A percentile compares a stretch with the other conserved stretches of the same genome.
Conservation (phyloP, 2,888 invertebrate species). For the Scaptodrosophila latifasciaeformis region DNA sequence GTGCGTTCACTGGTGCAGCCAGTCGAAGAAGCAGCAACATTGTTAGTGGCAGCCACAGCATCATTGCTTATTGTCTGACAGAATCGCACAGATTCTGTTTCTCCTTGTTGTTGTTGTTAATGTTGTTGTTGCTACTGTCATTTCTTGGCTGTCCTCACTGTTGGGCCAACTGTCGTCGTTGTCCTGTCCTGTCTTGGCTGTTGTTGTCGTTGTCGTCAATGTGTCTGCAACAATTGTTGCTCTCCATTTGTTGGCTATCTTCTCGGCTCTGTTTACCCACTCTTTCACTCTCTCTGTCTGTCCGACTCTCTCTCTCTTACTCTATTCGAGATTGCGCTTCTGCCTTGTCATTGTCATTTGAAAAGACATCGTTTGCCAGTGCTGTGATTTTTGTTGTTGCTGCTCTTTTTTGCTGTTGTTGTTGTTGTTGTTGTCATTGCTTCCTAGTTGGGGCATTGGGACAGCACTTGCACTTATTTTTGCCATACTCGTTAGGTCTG, state of each 20-base stretch:
- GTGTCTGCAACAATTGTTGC: constrained; percentile 69
- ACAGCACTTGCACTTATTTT: constrained; percentile 62
- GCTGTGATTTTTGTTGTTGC: constrained; percentile 49
- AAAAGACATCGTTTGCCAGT: constrained; percentile 47
- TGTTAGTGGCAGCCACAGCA: neutral
- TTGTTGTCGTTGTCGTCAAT: constrained; percentile 53
- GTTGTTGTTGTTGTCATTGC: constrained; percentile 12
- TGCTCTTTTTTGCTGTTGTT: constrained; percentile 1
- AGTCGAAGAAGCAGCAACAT: constrained; percentile 23
- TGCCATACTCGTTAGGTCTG: constrained; percentile 15
- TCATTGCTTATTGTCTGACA: no score
- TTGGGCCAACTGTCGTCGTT: constrained; percentile 11
- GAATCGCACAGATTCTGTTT: neutral
- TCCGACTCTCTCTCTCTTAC: constrained; percentile 13
- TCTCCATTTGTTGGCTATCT: constrained; percentile 49
- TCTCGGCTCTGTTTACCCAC: no score
- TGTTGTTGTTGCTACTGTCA: constrained; percentile 17
- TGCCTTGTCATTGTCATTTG: constrained; percentile 29
- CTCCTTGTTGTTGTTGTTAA: neutral
- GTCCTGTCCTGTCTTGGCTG: no score
- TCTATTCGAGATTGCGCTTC: constrained; percentile 1
- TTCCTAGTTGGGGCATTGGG: constrained; percentile 55
- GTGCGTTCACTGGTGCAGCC: constrained; percentile 48
- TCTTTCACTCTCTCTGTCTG: constrained; percentile 2
- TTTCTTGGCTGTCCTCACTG: constrained; percentile 9